A percentile compares a stretch with the other conserved stretches of the same genome.
phyloP scores from a whole-genome alignment of 2,888 invertebrate species.

The Salticus scenicus region DNA sequence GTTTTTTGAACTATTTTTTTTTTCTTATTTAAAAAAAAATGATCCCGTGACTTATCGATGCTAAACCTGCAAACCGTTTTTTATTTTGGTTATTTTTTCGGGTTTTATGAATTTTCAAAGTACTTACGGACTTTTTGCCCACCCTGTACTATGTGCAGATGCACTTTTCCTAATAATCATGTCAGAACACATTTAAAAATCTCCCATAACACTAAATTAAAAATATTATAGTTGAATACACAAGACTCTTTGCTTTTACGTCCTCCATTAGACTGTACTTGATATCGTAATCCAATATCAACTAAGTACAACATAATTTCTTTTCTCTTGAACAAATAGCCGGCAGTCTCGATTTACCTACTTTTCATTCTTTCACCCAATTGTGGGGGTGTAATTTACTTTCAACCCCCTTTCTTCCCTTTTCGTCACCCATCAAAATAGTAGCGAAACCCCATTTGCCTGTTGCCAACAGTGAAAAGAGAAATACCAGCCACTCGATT shows the following conservation, averaged over 20 bases:
- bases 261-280: not conserved
- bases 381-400: not conserved
- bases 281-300: not conserved
- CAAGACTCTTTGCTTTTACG: not conserved
- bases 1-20: no score
- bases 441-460: constrained; percentile 13
- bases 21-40: no score
- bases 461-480: constrained; percentile 28
- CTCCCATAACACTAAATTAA: no score
- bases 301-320: not conserved
- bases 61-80: no score
- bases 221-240: not conserved
- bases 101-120: no score
- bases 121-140: no score
- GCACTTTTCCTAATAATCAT: no score
- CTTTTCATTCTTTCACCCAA: not conserved
- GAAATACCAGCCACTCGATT: constrained; percentile 36
- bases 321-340: not conserved
- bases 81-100: no score
- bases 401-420: not conserved
- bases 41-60: no score
- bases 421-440: constrained; percentile 20
- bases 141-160: no score
- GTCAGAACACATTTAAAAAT: no score
- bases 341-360: not conserved